These are phyloP conservation scores for Ypsolopha sequella DNA, from an alignment of 2,888 invertebrate genomes.

Conservation along the genomic window DNA sequence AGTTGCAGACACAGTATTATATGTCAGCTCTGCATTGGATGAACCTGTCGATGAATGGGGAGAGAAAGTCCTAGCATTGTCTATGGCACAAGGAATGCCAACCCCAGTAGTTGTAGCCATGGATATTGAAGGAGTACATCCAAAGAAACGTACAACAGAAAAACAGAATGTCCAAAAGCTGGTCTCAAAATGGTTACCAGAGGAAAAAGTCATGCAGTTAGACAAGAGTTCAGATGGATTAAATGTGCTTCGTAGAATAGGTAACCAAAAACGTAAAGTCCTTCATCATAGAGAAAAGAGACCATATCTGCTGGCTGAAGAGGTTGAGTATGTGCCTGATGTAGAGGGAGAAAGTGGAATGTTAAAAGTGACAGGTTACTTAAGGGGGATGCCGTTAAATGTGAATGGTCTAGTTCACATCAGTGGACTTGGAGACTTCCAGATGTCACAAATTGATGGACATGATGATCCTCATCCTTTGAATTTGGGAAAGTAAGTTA, in stretches of 20 bases:
- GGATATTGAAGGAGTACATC: constrained; percentile 79
- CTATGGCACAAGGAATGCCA: constrained; percentile 86
- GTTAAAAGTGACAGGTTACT: constrained; percentile 87
- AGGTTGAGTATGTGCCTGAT: constrained; percentile 74
- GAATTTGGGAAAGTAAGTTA: constrained; percentile 54
- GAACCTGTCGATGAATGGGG: constrained; percentile 86
- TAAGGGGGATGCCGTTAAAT: constrained; percentile 85
- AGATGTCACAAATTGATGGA: constrained; percentile 84
- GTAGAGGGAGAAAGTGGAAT: constrained; percentile 69
- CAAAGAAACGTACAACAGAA: constrained; percentile 78
- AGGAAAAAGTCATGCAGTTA: constrained; percentile 83
- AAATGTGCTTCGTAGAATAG: constrained; percentile 76
- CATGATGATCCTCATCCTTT: constrained; percentile 77
- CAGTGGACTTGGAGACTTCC: constrained; percentile 93
- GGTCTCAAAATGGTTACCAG: constrained; percentile 81
- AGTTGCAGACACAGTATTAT: constrained; percentile 87
- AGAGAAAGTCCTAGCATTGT: constrained; percentile 79
- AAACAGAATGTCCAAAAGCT: constrained; percentile 76
- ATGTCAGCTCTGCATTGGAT: constrained; percentile 80
- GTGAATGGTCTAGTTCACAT: constrained; percentile 93
- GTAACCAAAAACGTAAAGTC: constrained; percentile 83
- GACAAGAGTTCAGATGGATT: constrained; percentile 83
- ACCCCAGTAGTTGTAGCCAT: constrained; percentile 81
- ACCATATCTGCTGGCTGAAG: constrained; percentile 88
- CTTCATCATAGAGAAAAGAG: constrained; percentile 81